phyloP scores from a whole-genome alignment of 2,888 invertebrate genomes.

The Lasioglossum calceatum region DNA sequence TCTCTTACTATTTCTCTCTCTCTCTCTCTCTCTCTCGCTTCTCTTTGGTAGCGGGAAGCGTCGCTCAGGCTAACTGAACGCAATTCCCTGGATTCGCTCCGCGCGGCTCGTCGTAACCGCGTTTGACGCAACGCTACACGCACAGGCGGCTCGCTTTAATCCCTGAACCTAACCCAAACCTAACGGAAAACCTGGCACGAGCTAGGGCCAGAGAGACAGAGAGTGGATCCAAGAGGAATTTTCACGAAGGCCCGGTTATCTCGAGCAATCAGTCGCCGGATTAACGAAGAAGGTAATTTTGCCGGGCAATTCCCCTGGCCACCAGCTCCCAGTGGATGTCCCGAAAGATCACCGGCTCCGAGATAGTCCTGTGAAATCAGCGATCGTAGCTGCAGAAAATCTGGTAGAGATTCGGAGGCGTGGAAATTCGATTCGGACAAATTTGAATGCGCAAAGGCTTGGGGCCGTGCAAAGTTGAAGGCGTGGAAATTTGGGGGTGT shows the following conservation, averaged over 20 bases:
- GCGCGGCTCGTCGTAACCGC: neutral
- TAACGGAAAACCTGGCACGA: neutral
- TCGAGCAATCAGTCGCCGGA: conserved; percentile 51
- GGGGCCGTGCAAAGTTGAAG: neutral
- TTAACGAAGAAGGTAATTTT: conserved; percentile 65
- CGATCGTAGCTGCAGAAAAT: neutral
- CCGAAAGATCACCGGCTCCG: neutral
- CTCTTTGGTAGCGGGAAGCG: neutral
- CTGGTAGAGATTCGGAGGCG: neutral
- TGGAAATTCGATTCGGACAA: neutral
- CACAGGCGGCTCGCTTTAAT: conserved; percentile 6
- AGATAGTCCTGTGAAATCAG: neutral
- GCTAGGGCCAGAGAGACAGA: neutral
- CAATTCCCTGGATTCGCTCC: conserved; percentile 27
- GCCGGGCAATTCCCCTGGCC: conserved; percentile 35
- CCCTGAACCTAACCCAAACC: neutral
- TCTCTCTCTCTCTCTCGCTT: neutral
- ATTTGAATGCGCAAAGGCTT: no score
- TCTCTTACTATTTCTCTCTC: neutral
- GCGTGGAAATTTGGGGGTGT: neutral
- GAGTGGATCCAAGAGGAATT: conserved; percentile 41
- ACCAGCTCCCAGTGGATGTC: neutral
- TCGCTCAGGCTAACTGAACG: conserved; percentile 16
- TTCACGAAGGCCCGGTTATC: conserved; percentile 54
- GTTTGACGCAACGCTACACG: conserved; percentile 5